phyloP scores from a whole-genome alignment of 2,888 invertebrate species.

The Ommatoiulus sabulosus region DNA sequence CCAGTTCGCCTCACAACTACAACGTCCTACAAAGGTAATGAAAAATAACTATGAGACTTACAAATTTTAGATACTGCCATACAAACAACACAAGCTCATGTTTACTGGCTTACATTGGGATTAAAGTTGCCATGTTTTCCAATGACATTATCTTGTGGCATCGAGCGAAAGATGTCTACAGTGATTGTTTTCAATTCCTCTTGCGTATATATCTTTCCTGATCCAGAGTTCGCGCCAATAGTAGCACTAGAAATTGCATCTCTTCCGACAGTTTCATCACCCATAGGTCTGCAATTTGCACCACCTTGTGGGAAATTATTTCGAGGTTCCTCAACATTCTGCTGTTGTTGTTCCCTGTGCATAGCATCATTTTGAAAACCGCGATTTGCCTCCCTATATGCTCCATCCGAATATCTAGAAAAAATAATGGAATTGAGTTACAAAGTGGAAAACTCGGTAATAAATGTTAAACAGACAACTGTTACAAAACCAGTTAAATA shows the following conservation, averaged over 20 bases:
- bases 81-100: too few species aligned
- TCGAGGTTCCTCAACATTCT: neutral
- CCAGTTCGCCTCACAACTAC: constrained; percentile 61
- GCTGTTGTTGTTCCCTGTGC: constrained; percentile 42
- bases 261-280: neutral
- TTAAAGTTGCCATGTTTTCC: constrained; percentile 47
- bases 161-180: constrained; percentile 55
- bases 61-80: too few species aligned
- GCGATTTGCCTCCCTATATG: constrained; percentile 6
- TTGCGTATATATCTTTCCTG: constrained; percentile 54
- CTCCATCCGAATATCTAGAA: neutral
- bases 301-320: constrained; percentile 43
- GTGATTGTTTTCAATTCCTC: constrained; percentile 58
- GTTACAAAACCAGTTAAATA: too few species aligned
- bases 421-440: neutral
- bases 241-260: neutral
- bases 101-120: constrained; percentile 52
- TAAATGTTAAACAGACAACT: neutral
- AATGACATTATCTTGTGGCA: constrained; percentile 42
- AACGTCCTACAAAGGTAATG: constrained; percentile 59
- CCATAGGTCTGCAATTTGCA: constrained; percentile 26
- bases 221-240: neutral
- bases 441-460: neutral
- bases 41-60: too few species aligned
- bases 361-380: constrained; percentile 6